Percentiles rank a stretch among this genome's conserved stretches.
These are phyloP conservation scores for Zootoca vivipara DNA, from an alignment of 2,113 vertebrate genomes.

Conservation along the genomic window DNA sequence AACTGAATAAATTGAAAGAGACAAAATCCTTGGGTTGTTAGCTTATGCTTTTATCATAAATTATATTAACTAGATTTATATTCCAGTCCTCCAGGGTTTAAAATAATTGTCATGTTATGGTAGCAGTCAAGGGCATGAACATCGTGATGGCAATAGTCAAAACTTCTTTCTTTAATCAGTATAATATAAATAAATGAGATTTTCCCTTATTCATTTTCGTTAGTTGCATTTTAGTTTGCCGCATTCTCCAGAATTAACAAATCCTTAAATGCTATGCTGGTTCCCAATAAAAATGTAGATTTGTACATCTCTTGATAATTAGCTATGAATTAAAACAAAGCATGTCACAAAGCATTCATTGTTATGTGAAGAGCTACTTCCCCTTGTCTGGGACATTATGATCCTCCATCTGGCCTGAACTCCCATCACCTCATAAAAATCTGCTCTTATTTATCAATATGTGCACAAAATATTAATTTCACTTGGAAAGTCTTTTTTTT, in stretches of 20 bases:
- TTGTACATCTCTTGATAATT: background rate
- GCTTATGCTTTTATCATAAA: conserved; percentile 11
- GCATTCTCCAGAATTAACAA: background rate
- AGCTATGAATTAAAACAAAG: background rate
- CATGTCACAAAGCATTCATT: background rate
- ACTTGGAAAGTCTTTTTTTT: background rate
- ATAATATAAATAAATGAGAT: background rate
- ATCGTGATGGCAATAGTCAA: background rate
- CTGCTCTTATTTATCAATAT: background rate
- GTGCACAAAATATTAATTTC: background rate
- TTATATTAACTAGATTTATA: conserved; percentile 17
- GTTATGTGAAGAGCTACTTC: background rate
- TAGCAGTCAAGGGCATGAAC: background rate
- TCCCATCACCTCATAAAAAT: background rate
- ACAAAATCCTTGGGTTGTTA: conserved; percentile 4
- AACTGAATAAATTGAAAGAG: conserved; percentile 2
- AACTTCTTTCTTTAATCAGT: background rate
- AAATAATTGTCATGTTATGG: background rate
- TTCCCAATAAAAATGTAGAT: background rate
- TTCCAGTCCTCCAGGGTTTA: background rate
- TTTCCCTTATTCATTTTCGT: background rate
- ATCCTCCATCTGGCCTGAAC: background rate
- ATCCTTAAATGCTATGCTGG: background rate
- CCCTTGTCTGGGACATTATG: background rate
- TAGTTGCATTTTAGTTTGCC: background rate